A percentile compares a stretch with the other conserved stretches of the same genome.
Evolutionary conservation across 2,113 vertebrate genomes (phyloP).

Genomic region (Anser cygnoides): DNA sequence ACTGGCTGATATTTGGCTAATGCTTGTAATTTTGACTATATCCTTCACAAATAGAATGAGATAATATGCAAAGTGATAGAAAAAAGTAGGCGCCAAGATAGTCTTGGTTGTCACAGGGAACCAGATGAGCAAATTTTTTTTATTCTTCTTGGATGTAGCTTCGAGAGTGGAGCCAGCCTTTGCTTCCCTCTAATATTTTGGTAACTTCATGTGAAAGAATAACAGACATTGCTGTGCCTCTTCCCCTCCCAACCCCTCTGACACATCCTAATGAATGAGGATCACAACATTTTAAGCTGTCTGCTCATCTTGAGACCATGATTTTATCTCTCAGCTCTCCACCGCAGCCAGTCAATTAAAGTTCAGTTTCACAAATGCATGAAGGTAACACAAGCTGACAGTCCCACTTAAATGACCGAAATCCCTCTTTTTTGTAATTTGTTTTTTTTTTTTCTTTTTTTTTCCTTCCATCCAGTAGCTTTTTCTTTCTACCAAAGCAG

Average conservation of each 20-base stretch:
- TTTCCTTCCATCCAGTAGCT: neutral
- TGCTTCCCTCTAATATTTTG: neutral
- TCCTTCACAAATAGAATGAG: neutral
- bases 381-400: slow-evolving; percentile 37
- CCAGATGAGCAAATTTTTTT: neutral
- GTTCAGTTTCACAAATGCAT: neutral
- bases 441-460: neutral
- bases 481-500: neutral
- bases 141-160: neutral
- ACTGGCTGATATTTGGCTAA: neutral
- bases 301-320: neutral
- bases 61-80: neutral
- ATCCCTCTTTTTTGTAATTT: neutral
- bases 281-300: neutral
- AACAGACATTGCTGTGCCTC: neutral
- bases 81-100: neutral
- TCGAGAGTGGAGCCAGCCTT: accelerated
- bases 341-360: slow-evolving; percentile 29
- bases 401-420: neutral
- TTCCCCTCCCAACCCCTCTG: neutral
- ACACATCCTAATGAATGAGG: slow-evolving; percentile 16
- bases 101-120: neutral
- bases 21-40: neutral
- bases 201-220: neutral
- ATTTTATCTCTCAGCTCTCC: neutral